Conservation (phyloP, 1,140 invertebrate genomes). For the Meteorus sp. region DNA sequence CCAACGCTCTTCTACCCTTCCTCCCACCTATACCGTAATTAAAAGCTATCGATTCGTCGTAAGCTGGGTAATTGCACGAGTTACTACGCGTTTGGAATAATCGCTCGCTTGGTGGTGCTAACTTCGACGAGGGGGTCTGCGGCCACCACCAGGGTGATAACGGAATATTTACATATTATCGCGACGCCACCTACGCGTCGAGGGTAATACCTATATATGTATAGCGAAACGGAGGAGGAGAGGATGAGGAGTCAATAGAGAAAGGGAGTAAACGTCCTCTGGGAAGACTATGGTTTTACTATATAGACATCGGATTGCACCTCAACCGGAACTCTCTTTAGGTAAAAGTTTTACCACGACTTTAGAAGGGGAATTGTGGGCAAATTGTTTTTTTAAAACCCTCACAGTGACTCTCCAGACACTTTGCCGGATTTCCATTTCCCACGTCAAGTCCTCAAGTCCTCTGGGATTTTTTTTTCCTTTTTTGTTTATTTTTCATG, state of each 20-base stretch:
- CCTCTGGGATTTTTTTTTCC: not conserved
- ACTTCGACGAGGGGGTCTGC: conserved; percentile 12
- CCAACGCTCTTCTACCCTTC: too few species aligned
- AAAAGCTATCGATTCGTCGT: conserved; percentile 58
- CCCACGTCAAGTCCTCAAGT: not conserved
- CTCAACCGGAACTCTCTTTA: conserved; percentile 20
- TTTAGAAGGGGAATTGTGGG: conserved; percentile 7
- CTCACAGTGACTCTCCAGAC: not conserved
- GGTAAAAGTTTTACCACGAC: not conserved
- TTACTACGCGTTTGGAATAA: conserved; percentile 55
- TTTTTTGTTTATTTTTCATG: conserved; percentile 5
- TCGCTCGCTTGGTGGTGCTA: conserved; percentile 32
- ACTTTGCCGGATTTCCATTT: conserved; percentile 2
- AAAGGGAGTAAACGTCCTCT: not conserved
- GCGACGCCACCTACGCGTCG: conserved; percentile 25
- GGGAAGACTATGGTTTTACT: not conserved
- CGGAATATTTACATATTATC: conserved; percentile 60
- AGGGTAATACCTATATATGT: not conserved
- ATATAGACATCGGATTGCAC: not conserved
- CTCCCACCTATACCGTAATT: too few species aligned
- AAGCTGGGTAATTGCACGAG: conserved; percentile 57
- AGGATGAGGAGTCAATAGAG: not conserved
- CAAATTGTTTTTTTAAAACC: conserved; percentile 28
- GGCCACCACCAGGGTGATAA: conserved; percentile 45
- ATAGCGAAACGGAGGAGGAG: not conserved